These are phyloP conservation scores for Centroberyx gerrardi DNA, from an alignment of 2,797 vertebrate genomes.

Conservation along the genomic window DNA sequence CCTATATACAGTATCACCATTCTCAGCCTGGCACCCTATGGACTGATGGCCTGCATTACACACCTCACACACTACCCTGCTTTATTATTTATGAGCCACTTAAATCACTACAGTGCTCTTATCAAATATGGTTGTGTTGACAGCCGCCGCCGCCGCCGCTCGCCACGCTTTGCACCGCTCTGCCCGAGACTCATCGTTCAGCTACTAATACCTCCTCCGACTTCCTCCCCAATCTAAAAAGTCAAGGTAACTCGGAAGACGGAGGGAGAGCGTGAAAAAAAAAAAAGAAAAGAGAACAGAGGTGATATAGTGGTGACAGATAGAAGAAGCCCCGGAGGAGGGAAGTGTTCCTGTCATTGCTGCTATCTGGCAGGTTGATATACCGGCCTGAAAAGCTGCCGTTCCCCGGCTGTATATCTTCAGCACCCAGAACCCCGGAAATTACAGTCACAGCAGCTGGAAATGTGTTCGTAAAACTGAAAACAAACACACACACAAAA, in stretches of 20 bases:
- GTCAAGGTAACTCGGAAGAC: conserved; percentile 39
- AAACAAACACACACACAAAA: neutral
- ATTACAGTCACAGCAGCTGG: neutral
- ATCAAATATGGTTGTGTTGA: neutral
- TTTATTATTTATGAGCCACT: conserved; percentile 22
- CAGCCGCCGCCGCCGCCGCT: neutral
- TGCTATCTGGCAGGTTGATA: conserved; percentile 38
- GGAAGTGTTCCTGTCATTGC: conserved; percentile 44
- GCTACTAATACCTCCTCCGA: neutral
- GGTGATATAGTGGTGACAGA: neutral
- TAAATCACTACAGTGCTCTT: conserved; percentile 10
- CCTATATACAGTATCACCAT: neutral
- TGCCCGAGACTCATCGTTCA: conserved; percentile 17
- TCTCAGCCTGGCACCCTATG: conserved; percentile 4
- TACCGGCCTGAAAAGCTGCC: conserved; percentile 16
- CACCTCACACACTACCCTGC: neutral
- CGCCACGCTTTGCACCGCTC: conserved; percentile 10
- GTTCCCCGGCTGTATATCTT: conserved; percentile 16
- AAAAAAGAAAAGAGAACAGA: conserved; percentile 12
- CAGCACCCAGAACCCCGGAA: conserved; percentile 21
- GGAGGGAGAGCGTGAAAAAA: conserved; percentile 19
- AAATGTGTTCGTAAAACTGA: conserved; percentile 15
- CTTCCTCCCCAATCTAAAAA: conserved; percentile 17
- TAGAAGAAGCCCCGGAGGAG: conserved; percentile 26
- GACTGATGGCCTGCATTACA: neutral